These are phyloP conservation scores for Apotomis betuletana DNA, from an alignment of 2,888 invertebrate species.

Conservation along the genomic window DNA sequence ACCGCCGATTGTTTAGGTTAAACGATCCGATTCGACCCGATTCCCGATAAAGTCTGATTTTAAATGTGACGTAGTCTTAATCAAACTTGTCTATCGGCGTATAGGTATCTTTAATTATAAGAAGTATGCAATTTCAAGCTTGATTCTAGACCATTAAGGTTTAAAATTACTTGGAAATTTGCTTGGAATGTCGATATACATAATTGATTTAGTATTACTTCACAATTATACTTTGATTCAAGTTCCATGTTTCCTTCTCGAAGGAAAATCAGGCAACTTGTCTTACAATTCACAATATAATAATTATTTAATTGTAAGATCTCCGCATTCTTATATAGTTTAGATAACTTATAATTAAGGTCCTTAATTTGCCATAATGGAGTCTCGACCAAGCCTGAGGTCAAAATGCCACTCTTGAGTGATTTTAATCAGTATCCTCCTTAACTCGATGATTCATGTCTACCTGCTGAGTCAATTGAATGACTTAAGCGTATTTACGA, in stretches of 20 bases:
- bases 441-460: conserved; percentile 60
- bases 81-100: conserved; percentile 40
- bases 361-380: conserved; percentile 44
- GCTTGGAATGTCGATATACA: conserved; percentile 16
- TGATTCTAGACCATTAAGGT: neutral
- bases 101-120: conserved; percentile 43
- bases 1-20: conserved; percentile 47
- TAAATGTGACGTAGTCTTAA: neutral
- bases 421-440: conserved; percentile 65
- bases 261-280: conserved; percentile 65
- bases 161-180: neutral
- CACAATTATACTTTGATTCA: conserved; percentile 46
- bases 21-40: conserved; percentile 36
- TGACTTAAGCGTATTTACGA: conserved; percentile 9
- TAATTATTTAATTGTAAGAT: conserved; percentile 45
- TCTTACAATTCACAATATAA: conserved; percentile 38
- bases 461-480: conserved; percentile 51
- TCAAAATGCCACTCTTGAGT: conserved; percentile 55
- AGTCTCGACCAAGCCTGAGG: conserved; percentile 55
- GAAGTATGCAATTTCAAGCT: neutral
- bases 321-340: conserved; percentile 51
- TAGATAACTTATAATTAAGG: conserved; percentile 49
- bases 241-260: conserved; percentile 66
- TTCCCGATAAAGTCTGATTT: conserved; percentile 26
- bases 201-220: neutral